phyloP scores from a whole-genome alignment of 2,888 invertebrate species.

The Lutraria lutraria region DNA sequence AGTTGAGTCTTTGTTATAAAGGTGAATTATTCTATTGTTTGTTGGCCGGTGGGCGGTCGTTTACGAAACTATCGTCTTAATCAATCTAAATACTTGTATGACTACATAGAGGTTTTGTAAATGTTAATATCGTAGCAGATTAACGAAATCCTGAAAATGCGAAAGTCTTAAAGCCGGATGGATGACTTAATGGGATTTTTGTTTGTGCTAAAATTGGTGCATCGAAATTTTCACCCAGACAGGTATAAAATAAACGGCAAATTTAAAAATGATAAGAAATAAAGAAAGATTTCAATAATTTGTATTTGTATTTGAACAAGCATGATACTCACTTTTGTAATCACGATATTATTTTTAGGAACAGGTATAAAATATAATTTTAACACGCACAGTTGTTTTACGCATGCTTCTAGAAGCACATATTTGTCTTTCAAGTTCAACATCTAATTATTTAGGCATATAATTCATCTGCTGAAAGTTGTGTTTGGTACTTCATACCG shows the following conservation, averaged over 20 bases:
- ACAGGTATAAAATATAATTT: neutral
- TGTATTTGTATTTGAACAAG: neutral
- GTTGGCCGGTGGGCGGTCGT: neutral
- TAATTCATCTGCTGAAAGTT: no score
- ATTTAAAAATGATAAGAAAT: no score
- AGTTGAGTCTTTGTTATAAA: neutral
- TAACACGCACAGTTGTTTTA: neutral
- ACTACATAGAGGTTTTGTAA: no score
- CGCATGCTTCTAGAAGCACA: no score
- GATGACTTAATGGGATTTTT: neutral
- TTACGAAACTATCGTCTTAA: neutral
- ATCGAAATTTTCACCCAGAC: neutral
- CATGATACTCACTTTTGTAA: neutral
- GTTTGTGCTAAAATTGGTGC: neutral
- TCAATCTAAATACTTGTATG: no score
- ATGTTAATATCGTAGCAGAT: neutral
- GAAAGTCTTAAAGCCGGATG: neutral
- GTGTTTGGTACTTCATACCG: no score
- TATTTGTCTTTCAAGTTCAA: no score
- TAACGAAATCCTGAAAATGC: neutral
- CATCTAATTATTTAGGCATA: no score
- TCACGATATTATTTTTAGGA: neutral
- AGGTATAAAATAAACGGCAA: neutral
- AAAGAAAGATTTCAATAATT: neutral
- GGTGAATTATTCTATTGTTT: neutral